phyloP scores from a whole-genome alignment of 2,797 vertebrate species.

The Pseudotriccus pelzelni region DNA sequence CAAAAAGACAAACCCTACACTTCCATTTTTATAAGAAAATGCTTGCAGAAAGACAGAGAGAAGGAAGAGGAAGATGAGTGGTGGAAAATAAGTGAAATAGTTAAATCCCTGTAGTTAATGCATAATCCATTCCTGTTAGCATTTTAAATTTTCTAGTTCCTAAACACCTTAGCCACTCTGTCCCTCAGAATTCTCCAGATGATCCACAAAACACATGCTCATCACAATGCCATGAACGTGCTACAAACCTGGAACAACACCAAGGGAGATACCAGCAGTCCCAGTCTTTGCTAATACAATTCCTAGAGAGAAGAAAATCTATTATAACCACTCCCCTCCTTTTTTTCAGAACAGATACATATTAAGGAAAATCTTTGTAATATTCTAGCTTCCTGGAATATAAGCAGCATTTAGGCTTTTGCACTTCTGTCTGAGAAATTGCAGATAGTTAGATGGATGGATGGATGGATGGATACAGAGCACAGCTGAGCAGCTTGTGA shows the following conservation, averaged over 20 bases:
- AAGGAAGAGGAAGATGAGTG: not conserved
- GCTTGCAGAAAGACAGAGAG: not conserved
- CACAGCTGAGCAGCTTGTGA: not conserved
- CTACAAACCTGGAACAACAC: not conserved
- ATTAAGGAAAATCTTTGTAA: not conserved
- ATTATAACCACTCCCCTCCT: rapidly evolving
- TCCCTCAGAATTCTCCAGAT: not conserved
- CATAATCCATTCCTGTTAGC: not conserved
- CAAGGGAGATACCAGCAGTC: not conserved
- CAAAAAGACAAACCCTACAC: not conserved
- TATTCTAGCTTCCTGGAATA: not conserved
- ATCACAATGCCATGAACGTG: not conserved
- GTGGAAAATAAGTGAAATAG: not conserved
- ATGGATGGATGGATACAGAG: not conserved
- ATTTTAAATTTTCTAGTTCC: not conserved
- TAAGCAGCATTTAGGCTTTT: not conserved
- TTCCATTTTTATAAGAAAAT: not conserved
- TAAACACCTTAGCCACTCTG: not conserved
- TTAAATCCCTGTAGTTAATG: not conserved
- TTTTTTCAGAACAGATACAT: not conserved
- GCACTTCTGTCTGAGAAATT: not conserved
- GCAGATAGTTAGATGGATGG: not conserved
- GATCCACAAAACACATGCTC: not conserved
- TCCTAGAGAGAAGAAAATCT: not conserved
- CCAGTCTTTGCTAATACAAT: not conserved